A percentile compares a stretch with the other conserved stretches of the same genome.
phyloP scores from a whole-genome alignment of 2,888 invertebrate genomes.

The Mechanitis messenoides region DNA sequence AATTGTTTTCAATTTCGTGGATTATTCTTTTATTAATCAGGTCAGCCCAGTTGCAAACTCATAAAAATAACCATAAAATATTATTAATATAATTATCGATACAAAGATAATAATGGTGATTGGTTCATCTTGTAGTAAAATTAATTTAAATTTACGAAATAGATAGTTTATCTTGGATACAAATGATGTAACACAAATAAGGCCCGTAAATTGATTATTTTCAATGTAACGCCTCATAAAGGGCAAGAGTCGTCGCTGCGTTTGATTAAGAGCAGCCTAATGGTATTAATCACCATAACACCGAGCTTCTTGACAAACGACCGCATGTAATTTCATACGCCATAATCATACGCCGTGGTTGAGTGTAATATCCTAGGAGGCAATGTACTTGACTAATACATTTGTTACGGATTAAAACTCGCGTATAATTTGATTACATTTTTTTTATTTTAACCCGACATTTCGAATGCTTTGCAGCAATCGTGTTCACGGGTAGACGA shows the following conservation, averaged over 20 bases:
- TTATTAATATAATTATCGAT: too few species aligned
- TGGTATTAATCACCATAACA: constrained; percentile 73
- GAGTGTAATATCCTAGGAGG: constrained; percentile 25
- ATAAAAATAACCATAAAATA: too few species aligned
- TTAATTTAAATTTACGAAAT: neutral
- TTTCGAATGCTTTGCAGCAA: too few species aligned
- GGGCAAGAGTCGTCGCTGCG: constrained; percentile 27
- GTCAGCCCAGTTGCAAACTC: too few species aligned
- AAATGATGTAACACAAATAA: constrained; percentile 8
- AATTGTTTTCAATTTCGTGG: too few species aligned
- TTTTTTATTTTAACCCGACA: too few species aligned
- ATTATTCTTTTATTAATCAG: too few species aligned
- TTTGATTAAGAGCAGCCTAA: constrained; percentile 71
- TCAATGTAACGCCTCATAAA: constrained; percentile 25
- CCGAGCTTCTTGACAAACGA: constrained; percentile 71
- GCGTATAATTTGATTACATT: too few species aligned
- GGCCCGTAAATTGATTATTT: constrained; percentile 25
- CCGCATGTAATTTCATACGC: constrained; percentile 72
- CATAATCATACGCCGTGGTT: constrained; percentile 47
- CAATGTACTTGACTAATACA: constrained; percentile 21
- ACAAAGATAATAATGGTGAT: too few species aligned
- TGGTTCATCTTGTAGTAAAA: too few species aligned
- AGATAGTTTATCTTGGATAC: neutral
- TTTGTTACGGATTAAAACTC: neutral
- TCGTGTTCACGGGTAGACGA: too few species aligned